A percentile compares a stretch with the other conserved stretches of the same genome.
These are phyloP conservation scores for Eulemur macaco DNA, from an alignment of 2,113 vertebrate species.

Conservation along the genomic window DNA sequence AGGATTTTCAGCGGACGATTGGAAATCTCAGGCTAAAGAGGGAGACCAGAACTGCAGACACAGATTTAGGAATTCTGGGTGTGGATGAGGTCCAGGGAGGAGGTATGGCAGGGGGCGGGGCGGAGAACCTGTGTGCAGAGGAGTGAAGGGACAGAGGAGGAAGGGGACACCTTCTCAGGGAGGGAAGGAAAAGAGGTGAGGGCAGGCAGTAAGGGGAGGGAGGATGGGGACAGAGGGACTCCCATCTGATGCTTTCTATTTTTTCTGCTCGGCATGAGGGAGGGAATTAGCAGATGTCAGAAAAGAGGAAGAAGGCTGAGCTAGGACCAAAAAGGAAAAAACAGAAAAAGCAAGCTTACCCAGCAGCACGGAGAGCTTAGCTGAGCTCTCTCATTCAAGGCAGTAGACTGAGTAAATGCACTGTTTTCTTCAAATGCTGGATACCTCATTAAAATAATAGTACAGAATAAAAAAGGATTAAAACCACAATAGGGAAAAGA, in stretches of 20 bases:
- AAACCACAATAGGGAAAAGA: not conserved
- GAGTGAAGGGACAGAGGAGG: not conserved
- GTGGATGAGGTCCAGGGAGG: not conserved
- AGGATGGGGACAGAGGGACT: not conserved
- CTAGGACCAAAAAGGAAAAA: not conserved
- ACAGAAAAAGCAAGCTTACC: not conserved
- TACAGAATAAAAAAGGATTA: not conserved
- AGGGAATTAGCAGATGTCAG: not conserved
- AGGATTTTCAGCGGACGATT: not conserved
- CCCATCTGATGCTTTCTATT: not conserved
- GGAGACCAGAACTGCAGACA: not conserved
- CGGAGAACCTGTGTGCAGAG: not conserved
- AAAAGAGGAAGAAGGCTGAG: not conserved
- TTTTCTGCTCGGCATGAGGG: not conserved
- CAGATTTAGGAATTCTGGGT: not conserved
- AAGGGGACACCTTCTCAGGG: not conserved
- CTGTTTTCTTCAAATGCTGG: not conserved
- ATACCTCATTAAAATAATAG: not conserved
- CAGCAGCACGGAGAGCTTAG: not conserved
- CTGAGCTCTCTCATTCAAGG: not conserved
- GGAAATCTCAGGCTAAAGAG: not conserved
- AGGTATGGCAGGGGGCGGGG: rapidly evolving
- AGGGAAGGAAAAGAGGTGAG: not conserved
- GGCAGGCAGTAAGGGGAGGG: not conserved
- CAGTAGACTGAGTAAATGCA: not conserved